These are phyloP conservation scores for Chloromyia formosa DNA, from an alignment of 2,888 invertebrate species.

Conservation along the genomic window DNA sequence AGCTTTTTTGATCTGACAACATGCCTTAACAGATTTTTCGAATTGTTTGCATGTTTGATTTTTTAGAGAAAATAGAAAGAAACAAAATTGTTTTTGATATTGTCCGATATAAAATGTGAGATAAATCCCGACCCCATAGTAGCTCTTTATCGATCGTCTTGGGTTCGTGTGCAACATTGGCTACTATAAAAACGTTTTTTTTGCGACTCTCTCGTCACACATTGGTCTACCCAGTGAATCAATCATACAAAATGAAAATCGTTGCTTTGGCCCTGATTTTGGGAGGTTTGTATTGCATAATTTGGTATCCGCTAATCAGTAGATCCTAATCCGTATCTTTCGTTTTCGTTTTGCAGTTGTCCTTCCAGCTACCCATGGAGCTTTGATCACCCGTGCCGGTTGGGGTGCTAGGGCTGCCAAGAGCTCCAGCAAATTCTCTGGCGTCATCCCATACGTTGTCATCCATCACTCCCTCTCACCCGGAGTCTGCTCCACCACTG, in stretches of 20 bases:
- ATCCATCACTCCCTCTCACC: conserved; percentile 76
- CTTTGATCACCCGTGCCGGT: conserved; percentile 60
- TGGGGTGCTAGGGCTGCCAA: conserved; percentile 70
- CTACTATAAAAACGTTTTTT: background rate
- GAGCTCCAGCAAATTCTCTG: conserved; percentile 62
- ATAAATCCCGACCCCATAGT: no score
- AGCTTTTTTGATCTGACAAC: no score
- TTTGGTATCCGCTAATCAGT: background rate
- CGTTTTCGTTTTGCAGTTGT: background rate
- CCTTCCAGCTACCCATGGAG: background rate
- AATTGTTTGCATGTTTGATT: no score
- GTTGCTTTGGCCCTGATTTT: conserved; percentile 2
- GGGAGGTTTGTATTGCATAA: background rate
- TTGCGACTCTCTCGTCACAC: background rate
- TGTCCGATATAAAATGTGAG: no score
- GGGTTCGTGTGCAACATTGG: no score
- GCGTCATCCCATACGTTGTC: conserved; percentile 73
- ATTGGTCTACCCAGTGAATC: background rate
- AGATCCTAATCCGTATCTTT: no score
- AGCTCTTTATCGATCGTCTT: no score
- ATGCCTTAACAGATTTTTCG: no score
- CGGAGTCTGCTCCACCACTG: conserved; percentile 67
- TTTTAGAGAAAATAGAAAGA: no score
- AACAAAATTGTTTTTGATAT: no score
- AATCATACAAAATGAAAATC: conserved; percentile 1